Percentiles rank a stretch among this genome's conserved stretches.
These are phyloP conservation scores for Mionectes macconnelli DNA, from an alignment of 2,113 vertebrate genomes.

Conservation along the genomic window DNA sequence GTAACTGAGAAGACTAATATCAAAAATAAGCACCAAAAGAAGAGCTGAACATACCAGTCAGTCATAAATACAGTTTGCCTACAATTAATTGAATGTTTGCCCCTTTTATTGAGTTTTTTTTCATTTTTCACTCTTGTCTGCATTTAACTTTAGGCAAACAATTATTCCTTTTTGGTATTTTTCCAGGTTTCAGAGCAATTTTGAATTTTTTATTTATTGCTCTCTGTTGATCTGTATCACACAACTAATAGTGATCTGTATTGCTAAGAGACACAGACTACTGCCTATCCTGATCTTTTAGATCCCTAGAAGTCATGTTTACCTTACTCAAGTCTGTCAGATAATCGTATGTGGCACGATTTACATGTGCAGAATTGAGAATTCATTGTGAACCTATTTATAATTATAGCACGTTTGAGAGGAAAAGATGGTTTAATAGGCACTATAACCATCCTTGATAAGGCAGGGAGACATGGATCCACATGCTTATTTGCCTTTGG, in stretches of 20 bases:
- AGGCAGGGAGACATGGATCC: background rate
- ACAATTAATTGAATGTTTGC: background rate
- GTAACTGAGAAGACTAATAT: background rate
- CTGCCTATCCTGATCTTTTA: slow-evolving; percentile 34
- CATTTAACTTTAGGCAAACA: slow-evolving; percentile 8
- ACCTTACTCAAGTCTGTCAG: slow-evolving; percentile 62
- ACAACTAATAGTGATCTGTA: slow-evolving; percentile 25
- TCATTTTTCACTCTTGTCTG: background rate
- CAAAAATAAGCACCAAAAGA: background rate
- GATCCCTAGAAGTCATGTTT: background rate
- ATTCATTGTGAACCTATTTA: slow-evolving; percentile 66
- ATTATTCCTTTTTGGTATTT: slow-evolving; percentile 33
- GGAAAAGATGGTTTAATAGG: slow-evolving; percentile 55
- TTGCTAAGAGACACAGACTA: slow-evolving; percentile 37
- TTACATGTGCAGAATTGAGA: slow-evolving; percentile 63
- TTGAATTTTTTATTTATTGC: slow-evolving; percentile 55
- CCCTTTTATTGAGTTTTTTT: slow-evolving; percentile 1
- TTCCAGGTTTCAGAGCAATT: slow-evolving; percentile 44
- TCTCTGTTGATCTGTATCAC: slow-evolving; percentile 14
- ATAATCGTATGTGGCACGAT: slow-evolving; percentile 53
- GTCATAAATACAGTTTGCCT: background rate
- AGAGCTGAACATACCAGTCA: background rate
- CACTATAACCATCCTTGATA: slow-evolving; percentile 51
- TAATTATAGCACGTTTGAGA: slow-evolving; percentile 25
- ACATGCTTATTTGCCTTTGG: slow-evolving; percentile 36